Evolutionary conservation across 2,888 invertebrate genomes (phyloP), one percentile per base, ranked within the genome.

Genomic region (Aradus depressus): DNA sequence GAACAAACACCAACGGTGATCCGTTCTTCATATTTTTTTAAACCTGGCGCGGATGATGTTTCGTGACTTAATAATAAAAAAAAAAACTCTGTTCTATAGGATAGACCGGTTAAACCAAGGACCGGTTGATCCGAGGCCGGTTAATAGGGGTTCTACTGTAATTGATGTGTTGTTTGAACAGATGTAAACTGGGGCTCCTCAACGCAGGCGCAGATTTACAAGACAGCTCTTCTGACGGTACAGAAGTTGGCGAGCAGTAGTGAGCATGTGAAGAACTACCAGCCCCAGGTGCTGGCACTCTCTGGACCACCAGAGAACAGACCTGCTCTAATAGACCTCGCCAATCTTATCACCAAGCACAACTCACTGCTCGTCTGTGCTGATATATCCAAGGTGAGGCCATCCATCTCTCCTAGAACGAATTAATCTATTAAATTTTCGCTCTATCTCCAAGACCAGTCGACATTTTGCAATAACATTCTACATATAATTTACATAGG

Each of bases 131-230:
- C n/a, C n/a, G n/a, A n/a, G n/a, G n/a, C n/a, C n/a, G n/a, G n/a
- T n/a, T n/a, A n/a, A n/a, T n/a, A n/a, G n/a, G n/a, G n/a, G n/a
- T n/a, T n/a, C n/a, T n/a, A n/a, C n/a, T n/a, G n/a, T n/a, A n/a
- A n/a, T n/a, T n/a, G n/a, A n/a, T n/a, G n/a, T n/a, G n/a, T n/a
- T 3, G 42, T 51, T 54, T 52, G 60, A 64, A 22, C 60, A 86
- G 91, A 95, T 66, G 95, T 96, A 2, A 97, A 98, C 70, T 97
- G 97, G 97, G 97, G 97, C 3, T 92, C 95, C 0, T 92, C 93
- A 2, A 92, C 93, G 1, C 95, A 96, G 67, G 96, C 96, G 5
- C 96, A 97, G 70, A 88, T 86, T 0, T 98, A 97, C 70, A 92
- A 89, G 65, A 85, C 81, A 53, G 96, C 97, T 0, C 70, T 98